These are phyloP conservation scores for Capromys pilorides DNA, from an alignment of 2,797 vertebrate species.

Conservation along the genomic window DNA sequence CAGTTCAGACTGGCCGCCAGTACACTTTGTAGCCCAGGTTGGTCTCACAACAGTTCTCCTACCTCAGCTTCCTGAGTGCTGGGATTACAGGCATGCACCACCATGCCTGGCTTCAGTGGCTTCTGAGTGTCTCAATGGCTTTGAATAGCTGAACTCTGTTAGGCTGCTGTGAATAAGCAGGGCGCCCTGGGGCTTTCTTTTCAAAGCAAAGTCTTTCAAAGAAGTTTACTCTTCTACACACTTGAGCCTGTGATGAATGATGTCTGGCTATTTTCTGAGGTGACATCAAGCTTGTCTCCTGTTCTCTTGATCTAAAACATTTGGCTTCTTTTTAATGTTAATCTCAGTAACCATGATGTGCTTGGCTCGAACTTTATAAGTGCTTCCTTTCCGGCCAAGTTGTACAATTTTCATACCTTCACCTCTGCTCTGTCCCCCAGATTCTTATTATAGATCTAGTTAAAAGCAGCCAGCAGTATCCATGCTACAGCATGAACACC, in stretches of 20 bases:
- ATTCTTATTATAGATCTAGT: neutral
- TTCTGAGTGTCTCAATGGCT: neutral
- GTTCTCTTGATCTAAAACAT: neutral
- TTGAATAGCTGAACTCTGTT: neutral
- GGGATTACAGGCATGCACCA: too few relatives aligned
- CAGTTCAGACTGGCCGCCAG: too few relatives aligned
- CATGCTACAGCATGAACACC: neutral
- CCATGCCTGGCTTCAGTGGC: neutral
- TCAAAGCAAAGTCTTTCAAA: neutral
- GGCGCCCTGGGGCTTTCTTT: neutral
- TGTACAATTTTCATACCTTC: neutral
- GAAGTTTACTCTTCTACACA: neutral
- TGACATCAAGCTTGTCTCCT: neutral
- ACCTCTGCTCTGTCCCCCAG: neutral
- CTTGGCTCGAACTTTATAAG: neutral
- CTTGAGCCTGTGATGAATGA: neutral
- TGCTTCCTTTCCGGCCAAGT: neutral
- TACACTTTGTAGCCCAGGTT: too few relatives aligned
- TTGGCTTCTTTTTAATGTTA: neutral
- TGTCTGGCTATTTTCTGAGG: neutral
- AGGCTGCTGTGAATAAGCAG: neutral
- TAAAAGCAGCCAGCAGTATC: neutral
- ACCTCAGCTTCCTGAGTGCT: too few relatives aligned
- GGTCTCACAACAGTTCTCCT: too few relatives aligned
- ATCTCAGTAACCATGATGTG: neutral